Conservation (phyloP, 1,140 invertebrate species). For the Drosophila simulans region DNA sequence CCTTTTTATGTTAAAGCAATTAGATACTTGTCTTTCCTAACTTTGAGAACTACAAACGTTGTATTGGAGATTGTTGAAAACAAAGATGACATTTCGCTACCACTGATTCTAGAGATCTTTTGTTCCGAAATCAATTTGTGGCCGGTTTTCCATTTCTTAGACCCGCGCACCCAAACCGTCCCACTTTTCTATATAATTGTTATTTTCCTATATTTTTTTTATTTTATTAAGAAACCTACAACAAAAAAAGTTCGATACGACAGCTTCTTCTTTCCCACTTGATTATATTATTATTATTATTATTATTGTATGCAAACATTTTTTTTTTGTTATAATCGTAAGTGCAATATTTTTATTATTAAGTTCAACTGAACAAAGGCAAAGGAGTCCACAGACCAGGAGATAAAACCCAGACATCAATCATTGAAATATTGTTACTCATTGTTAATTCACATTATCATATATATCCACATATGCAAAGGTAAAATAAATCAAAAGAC, state of each 20-base stretch:
- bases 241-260: not conserved
- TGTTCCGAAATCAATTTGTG: not conserved
- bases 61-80: too few species aligned
- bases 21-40: not conserved
- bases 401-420: slow-evolving; percentile 22
- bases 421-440: slow-evolving; percentile 44
- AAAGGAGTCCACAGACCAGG: not conserved
- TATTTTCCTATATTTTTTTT: slow-evolving; percentile 2
- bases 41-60: not conserved
- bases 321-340: slow-evolving; percentile 30
- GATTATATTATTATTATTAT: slow-evolving; percentile 23
- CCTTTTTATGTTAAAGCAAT: not conserved
- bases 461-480: slow-evolving; percentile 4
- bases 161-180: slow-evolving; percentile 12
- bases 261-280: not conserved
- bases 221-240: not conserved
- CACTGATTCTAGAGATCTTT: not conserved
- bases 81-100: not conserved
- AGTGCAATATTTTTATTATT: slow-evolving; percentile 26
- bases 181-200: slow-evolving; percentile 4
- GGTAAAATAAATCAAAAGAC: slow-evolving; percentile 10
- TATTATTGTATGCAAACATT: slow-evolving; percentile 15
- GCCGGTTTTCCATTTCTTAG: slow-evolving; percentile 7
- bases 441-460: slow-evolving; percentile 34
- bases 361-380: slow-evolving; percentile 47